Conservation (phyloP, 2,113 vertebrate genomes). For the Istiophorus platypterus region DNA sequence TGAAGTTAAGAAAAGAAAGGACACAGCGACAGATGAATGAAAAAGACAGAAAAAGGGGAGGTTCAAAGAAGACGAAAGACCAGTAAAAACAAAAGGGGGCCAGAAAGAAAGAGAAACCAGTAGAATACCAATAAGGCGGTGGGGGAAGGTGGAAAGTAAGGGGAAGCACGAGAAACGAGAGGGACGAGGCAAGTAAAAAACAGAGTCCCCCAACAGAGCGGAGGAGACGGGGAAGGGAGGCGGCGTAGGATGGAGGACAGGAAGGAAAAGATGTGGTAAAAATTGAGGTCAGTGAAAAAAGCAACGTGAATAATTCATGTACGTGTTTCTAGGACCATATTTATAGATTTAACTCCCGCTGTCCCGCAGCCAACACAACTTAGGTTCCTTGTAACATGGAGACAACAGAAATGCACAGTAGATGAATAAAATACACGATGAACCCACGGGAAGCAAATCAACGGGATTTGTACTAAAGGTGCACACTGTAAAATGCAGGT, state of each 20-base stretch:
- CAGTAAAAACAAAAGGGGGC: neutral
- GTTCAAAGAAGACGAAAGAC: neutral
- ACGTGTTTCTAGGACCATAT: constrained; percentile 34
- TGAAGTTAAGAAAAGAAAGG: neutral
- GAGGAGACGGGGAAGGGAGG: neutral
- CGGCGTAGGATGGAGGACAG: neutral
- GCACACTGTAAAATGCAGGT: neutral
- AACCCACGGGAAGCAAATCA: neutral
- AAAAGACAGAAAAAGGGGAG: neutral
- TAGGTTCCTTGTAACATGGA: neutral
- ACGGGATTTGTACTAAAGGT: neutral
- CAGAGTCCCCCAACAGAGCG: neutral
- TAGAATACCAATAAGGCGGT: neutral
- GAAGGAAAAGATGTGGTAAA: constrained; percentile 14
- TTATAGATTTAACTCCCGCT: constrained; percentile 64
- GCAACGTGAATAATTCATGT: constrained; percentile 68
- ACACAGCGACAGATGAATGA: neutral
- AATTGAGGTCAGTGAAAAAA: constrained; percentile 67
- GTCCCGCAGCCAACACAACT: neutral
- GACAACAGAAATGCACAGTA: neutral
- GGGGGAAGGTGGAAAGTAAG: neutral
- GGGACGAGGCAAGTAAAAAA: neutral
- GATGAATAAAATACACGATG: neutral
- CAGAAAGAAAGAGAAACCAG: neutral
- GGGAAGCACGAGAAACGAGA: neutral